Conservation (phyloP, 2,113 vertebrate species). For the Tricholaema leucomelas region DNA sequence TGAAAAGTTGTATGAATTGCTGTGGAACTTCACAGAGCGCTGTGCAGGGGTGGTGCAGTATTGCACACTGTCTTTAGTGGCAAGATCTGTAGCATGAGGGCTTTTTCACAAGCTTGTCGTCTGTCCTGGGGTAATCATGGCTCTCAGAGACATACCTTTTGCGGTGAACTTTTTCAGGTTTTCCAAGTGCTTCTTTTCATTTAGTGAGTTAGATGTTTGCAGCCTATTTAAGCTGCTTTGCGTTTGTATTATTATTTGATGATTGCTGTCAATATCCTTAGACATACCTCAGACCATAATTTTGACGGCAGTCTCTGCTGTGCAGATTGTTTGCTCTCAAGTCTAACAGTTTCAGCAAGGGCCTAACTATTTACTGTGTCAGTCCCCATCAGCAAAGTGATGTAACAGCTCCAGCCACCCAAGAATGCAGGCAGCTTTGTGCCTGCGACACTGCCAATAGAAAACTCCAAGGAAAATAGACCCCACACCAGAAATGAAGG, state of each 20-base stretch:
- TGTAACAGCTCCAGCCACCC: rapidly evolving
- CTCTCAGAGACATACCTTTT: not conserved
- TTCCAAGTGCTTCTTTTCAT: not conserved
- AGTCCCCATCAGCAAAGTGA: rapidly evolving
- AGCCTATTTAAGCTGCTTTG: not conserved
- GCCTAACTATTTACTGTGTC: rapidly evolving
- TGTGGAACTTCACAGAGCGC: not conserved
- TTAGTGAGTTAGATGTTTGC: not conserved
- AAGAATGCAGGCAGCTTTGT: rapidly evolving
- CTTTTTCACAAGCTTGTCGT: not conserved
- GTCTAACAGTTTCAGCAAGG: not conserved
- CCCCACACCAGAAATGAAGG: not conserved
- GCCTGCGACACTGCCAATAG: not conserved
- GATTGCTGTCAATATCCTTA: not conserved
- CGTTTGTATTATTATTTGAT: not conserved
- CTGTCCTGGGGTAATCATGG: not conserved
- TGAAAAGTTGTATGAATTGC: too few species aligned
- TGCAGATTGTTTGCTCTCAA: not conserved
- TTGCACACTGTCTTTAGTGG: not conserved
- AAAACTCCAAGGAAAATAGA: not conserved
- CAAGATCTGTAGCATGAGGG: not conserved
- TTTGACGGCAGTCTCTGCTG: not conserved
- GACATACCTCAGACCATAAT: not conserved
- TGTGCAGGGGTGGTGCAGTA: not conserved
- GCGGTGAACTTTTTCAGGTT: not conserved